Percentiles rank a stretch among this genome's conserved stretches.
Conservation (phyloP, 2,797 vertebrate genomes). For the Peromyscus melanophrys region DNA sequence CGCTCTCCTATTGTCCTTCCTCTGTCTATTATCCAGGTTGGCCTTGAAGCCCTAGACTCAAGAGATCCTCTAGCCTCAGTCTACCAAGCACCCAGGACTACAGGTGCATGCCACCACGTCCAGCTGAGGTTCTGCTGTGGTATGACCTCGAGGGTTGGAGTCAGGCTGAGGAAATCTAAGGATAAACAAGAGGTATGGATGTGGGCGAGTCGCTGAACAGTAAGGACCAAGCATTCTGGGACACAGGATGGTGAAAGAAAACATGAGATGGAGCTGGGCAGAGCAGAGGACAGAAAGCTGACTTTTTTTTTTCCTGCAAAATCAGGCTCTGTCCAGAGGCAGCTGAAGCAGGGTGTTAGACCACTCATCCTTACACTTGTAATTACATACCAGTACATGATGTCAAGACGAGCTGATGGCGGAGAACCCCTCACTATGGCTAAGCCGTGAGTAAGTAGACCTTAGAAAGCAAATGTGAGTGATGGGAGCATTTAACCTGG, state of each 20-base stretch:
- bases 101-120: background rate
- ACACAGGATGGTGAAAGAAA: background rate
- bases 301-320: background rate
- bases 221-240: background rate
- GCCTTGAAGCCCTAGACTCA: background rate
- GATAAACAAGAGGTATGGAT: background rate
- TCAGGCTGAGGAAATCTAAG: background rate
- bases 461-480: background rate
- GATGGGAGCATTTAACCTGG: conserved; percentile 3
- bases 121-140: background rate
- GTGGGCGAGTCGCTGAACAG: background rate
- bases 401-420: background rate
- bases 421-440: background rate
- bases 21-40: background rate
- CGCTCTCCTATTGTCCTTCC: background rate
- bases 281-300: background rate
- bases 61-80: background rate
- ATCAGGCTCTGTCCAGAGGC: background rate
- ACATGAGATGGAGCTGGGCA: background rate
- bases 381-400: background rate
- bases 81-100: background rate
- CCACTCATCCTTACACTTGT: background rate
- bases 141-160: background rate
- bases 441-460: conserved; percentile 18
- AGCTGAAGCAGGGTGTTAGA: background rate